Conservation (phyloP, 1,140 invertebrate species). For the Panagrolaimus sp. region DNA sequence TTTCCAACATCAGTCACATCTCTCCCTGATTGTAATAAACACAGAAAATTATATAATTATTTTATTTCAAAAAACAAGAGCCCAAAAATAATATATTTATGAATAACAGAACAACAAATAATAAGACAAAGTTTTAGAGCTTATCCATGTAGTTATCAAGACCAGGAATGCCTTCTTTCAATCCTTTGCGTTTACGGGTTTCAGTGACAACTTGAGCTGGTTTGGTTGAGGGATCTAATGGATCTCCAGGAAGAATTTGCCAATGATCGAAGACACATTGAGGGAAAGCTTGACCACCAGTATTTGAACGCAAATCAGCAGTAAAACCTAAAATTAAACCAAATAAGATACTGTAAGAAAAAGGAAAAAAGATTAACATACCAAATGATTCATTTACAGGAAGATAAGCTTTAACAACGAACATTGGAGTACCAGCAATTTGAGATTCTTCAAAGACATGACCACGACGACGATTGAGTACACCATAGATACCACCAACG, state of each 20-base stretch:
- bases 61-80: too few relatives aligned
- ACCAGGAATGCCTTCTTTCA: constrained; percentile 92
- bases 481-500: constrained; percentile 54
- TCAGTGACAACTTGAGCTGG: constrained; percentile 80
- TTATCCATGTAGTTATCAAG: constrained; percentile 77
- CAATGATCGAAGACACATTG: constrained; percentile 99
- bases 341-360: constrained; percentile 19
- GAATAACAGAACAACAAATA: background rate
- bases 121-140: constrained; percentile 46
- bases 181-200: constrained; percentile 95
- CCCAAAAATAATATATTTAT: too few relatives aligned
- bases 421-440: constrained; percentile 93
- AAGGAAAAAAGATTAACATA: constrained; percentile 58
- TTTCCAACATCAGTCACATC: too few relatives aligned
- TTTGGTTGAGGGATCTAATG: constrained; percentile 63
- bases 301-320: constrained; percentile 92
- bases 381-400: constrained; percentile 98
- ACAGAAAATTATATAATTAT: too few relatives aligned
- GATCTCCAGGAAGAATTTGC: constrained; percentile 93
- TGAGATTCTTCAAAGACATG: constrained; percentile 84
- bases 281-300: constrained; percentile 98
- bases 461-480: constrained; percentile 80
- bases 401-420: constrained; percentile 93
- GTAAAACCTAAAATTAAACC: constrained; percentile 71
- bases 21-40: too few relatives aligned